Conservation (phyloP, 2,888 invertebrate species). For the Drosophila suboccidentalis region DNA sequence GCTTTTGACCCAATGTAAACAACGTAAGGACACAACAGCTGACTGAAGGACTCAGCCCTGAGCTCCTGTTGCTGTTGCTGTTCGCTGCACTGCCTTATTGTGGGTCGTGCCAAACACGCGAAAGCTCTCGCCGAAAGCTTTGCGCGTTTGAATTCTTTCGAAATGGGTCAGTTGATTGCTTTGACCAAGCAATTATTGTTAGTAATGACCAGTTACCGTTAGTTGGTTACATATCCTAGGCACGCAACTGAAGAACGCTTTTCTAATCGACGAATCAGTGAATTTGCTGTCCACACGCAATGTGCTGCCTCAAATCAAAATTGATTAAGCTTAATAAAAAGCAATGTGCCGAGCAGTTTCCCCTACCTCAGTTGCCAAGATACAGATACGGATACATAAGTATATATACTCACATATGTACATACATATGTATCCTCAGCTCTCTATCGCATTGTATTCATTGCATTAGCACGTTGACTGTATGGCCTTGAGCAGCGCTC, state of each 20-base stretch:
- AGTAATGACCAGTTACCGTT: constrained; percentile 57
- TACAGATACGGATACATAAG: not conserved
- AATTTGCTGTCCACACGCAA: constrained; percentile 26
- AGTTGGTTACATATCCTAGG: constrained; percentile 27
- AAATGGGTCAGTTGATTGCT: constrained; percentile 40
- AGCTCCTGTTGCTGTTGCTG: constrained; percentile 31
- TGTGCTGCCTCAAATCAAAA: constrained; percentile 37
- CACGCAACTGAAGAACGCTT: constrained; percentile 43
- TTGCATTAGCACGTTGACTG: constrained; percentile 29
- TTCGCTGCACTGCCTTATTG: not conserved
- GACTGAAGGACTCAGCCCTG: constrained; percentile 15
- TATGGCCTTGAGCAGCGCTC: constrained; percentile 50
- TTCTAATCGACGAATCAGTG: constrained; percentile 17
- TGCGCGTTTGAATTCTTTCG: constrained; percentile 28
- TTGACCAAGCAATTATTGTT: constrained; percentile 52
- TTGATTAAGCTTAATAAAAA: constrained; percentile 50
- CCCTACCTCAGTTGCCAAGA: not conserved
- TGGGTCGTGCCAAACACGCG: not conserved
- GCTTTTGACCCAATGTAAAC: constrained; percentile 42
- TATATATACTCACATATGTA: not conserved
- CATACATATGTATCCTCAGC: not conserved
- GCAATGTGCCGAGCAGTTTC: constrained; percentile 13
- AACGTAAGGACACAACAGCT: constrained; percentile 40
- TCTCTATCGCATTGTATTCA: constrained; percentile 9
- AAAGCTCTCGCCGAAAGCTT: constrained; percentile 42